phyloP scores from a whole-genome alignment of 30 jellyfish, hydroid and myxozoan genomes.

The Aurelia sp. region DNA sequence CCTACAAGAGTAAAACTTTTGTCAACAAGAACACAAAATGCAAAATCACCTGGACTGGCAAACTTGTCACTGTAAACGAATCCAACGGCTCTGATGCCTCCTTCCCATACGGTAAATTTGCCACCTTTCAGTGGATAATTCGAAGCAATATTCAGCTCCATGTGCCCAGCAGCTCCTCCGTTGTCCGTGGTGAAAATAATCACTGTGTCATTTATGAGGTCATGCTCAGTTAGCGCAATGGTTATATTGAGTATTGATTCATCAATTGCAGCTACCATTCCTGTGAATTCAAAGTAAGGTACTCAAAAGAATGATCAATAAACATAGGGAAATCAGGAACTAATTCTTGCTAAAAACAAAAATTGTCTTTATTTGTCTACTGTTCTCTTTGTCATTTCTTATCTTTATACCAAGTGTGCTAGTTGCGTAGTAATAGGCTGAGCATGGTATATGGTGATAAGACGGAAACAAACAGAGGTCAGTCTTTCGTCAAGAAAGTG shows the following conservation, averaged over 20 bases:
- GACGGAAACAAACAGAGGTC: too few relatives aligned
- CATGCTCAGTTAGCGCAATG: conserved; percentile 78
- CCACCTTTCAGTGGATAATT: conserved; percentile 98
- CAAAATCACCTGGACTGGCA: conserved; percentile 57
- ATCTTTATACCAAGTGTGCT: too few relatives aligned
- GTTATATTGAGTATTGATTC: conserved; percentile 92
- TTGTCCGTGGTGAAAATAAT: conserved; percentile 87
- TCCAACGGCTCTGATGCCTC: conserved; percentile 97
- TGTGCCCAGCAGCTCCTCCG: conserved; percentile 99
- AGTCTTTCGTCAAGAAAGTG: too few relatives aligned
- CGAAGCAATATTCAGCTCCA: conserved; percentile 91
- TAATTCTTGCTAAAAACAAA: too few relatives aligned
- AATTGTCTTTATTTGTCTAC: too few relatives aligned
- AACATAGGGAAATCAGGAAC: too few relatives aligned
- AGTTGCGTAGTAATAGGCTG: too few relatives aligned
- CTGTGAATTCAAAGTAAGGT: conserved; percentile 37
- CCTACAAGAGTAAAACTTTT: too few relatives aligned
- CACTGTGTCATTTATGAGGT: conserved; percentile 74
- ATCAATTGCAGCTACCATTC: conserved; percentile 96
- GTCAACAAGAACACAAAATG: too few relatives aligned
- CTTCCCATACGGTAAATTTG: conserved; percentile 98
- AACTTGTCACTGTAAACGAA: conserved; percentile 82
- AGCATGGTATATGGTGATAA: too few relatives aligned
- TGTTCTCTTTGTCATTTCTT: too few relatives aligned
- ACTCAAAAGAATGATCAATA: neutral